phyloP scores from a whole-genome alignment of 2,797 vertebrate species.

The Pantherophis alleghaniensis region DNA sequence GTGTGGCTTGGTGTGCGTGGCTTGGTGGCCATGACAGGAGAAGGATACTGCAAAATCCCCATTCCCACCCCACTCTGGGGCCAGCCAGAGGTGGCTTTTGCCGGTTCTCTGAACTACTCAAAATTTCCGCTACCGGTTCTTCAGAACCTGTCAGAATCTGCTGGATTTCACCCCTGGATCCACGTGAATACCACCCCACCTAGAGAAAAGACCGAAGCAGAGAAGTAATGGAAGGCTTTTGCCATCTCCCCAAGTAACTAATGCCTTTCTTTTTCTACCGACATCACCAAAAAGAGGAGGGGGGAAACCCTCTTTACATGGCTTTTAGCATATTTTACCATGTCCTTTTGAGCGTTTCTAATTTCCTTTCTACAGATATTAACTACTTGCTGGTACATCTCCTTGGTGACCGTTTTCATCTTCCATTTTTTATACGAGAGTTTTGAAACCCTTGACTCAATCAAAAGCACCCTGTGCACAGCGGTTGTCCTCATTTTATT shows the following conservation, averaged over 20 bases:
- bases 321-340: neutral
- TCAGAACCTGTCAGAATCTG: too few relatives aligned
- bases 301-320: neutral
- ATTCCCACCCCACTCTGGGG: too few relatives aligned
- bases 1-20: too few relatives aligned
- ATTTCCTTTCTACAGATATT: neutral
- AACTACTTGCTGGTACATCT: neutral
- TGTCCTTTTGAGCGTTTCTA: neutral
- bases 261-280: neutral
- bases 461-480: neutral
- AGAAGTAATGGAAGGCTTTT: neutral
- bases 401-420: neutral
- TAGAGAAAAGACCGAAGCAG: neutral
- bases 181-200: neutral
- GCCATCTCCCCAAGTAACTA: neutral
- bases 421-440: neutral
- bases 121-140: too few relatives aligned
- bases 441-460: neutral
- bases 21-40: too few relatives aligned
- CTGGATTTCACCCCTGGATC: neutral
- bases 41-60: too few relatives aligned
- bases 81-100: too few relatives aligned
- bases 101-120: too few relatives aligned
- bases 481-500: neutral
- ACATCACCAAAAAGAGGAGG: neutral